phyloP scores from a whole-genome alignment of 2,888 invertebrate genomes.

The Anthophora plumipes region DNA sequence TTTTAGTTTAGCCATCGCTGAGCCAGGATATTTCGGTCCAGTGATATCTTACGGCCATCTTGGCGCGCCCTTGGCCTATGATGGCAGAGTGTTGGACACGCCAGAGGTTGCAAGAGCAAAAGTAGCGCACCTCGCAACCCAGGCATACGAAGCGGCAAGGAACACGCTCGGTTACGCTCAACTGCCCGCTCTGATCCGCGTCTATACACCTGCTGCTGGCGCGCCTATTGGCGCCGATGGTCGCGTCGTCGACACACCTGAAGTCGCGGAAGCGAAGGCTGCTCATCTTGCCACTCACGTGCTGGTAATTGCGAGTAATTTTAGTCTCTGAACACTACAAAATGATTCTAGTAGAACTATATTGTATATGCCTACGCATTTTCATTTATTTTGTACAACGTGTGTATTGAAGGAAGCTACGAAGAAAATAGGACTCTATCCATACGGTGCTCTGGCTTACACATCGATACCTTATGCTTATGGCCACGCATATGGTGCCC shows the following conservation, averaged over 20 bases:
- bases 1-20: constrained; percentile 67
- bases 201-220: constrained; percentile 67
- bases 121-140: constrained; percentile 83
- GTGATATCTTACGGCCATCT: constrained; percentile 55
- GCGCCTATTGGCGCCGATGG: constrained; percentile 80
- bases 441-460: constrained; percentile 78
- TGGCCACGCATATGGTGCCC: constrained; percentile 76
- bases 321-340: too few relatives aligned
- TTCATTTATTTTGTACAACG: neutral
- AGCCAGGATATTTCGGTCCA: constrained; percentile 60
- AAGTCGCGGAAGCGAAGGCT: constrained; percentile 81
- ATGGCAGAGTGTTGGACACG: constrained; percentile 78
- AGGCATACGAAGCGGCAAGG: constrained; percentile 81
- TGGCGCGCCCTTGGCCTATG: constrained; percentile 72
- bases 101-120: constrained; percentile 84
- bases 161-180: constrained; percentile 67
- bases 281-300: constrained; percentile 78
- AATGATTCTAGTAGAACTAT: too few relatives aligned
- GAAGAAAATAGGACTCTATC: constrained; percentile 65
- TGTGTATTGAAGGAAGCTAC: constrained; percentile 65
- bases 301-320: constrained; percentile 56
- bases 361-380: too few relatives aligned
- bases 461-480: constrained; percentile 74
- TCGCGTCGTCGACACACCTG: constrained; percentile 80
- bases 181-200: constrained; percentile 43